These are phyloP conservation scores for Melinaea marsaeus DNA, from an alignment of 2,888 invertebrate species.

Conservation along the genomic window DNA sequence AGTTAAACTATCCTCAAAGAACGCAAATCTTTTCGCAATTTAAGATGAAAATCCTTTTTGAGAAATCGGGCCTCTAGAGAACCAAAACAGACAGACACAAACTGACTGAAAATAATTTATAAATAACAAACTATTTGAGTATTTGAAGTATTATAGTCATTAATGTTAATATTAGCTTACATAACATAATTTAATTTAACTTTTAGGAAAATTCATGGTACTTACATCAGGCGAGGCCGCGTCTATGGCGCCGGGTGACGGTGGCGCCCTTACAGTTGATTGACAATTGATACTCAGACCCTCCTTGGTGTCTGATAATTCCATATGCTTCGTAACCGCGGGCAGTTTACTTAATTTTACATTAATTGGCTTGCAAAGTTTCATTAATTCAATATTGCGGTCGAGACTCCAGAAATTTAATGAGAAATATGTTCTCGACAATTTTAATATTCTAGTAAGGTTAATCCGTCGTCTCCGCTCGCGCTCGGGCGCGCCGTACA, in stretches of 20 bases:
- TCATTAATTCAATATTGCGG: constrained; percentile 10
- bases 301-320: constrained; percentile 11
- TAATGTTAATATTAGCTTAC: no score
- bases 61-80: no score
- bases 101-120: no score
- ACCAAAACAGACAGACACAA: no score
- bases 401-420: constrained; percentile 10
- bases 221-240: not conserved
- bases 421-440: constrained; percentile 6
- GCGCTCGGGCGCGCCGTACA: not conserved
- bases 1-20: no score
- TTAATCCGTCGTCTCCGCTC: not conserved
- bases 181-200: no score
- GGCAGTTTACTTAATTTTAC: not conserved
- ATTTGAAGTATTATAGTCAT: no score
- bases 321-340: constrained; percentile 6
- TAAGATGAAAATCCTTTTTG: no score
- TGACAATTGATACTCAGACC: constrained; percentile 9
- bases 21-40: no score
- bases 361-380: not conserved
- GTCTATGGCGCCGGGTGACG: constrained; percentile 1
- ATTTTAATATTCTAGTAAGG: constrained; percentile 2
- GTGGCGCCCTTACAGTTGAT: constrained; percentile 14
- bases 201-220: not conserved
- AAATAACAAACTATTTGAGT: no score